Conservation (phyloP, 2,797 vertebrate genomes). For the Bufotes viridis region DNA sequence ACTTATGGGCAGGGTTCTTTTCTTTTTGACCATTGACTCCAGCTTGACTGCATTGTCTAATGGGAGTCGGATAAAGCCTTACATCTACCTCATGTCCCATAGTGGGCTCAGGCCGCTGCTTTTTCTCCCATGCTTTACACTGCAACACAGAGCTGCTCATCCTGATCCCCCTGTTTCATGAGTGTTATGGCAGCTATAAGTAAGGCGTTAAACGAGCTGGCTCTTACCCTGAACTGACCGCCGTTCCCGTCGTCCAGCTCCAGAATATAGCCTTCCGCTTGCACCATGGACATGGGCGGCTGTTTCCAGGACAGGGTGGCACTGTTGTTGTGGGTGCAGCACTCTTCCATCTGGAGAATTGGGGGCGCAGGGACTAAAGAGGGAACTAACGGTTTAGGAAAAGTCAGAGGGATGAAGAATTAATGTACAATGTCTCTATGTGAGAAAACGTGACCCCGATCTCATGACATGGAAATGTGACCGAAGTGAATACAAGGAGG, state of each 20-base stretch:
- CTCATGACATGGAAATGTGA: too few species aligned
- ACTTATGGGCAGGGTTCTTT: too few species aligned
- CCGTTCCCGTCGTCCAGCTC: constrained; percentile 95
- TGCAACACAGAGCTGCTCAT: too few species aligned
- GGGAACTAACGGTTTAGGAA: constrained; percentile 72
- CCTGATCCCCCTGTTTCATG: too few species aligned
- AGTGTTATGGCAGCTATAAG: too few species aligned
- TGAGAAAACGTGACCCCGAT: not conserved
- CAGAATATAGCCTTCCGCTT: constrained; percentile 97
- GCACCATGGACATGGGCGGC: constrained; percentile 90
- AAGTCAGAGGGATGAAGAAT: not conserved
- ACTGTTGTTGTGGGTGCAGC: constrained; percentile 96
- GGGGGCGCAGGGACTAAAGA: constrained; percentile 92
- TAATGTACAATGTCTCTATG: not conserved
- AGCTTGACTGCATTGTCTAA: too few species aligned
- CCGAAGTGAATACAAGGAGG: too few species aligned
- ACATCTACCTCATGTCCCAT: too few species aligned
- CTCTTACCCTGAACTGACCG: constrained; percentile 91
- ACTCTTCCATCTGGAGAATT: constrained; percentile 96
- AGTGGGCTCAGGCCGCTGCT: too few species aligned
- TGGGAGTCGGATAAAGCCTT: too few species aligned
- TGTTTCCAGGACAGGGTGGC: constrained; percentile 98
- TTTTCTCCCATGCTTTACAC: not conserved
- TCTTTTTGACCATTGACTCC: too few species aligned
- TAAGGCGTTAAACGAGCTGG: not conserved